phyloP scores from a whole-genome alignment of 2,888 invertebrate genomes.

The Tenthredo scrophulariae region DNA sequence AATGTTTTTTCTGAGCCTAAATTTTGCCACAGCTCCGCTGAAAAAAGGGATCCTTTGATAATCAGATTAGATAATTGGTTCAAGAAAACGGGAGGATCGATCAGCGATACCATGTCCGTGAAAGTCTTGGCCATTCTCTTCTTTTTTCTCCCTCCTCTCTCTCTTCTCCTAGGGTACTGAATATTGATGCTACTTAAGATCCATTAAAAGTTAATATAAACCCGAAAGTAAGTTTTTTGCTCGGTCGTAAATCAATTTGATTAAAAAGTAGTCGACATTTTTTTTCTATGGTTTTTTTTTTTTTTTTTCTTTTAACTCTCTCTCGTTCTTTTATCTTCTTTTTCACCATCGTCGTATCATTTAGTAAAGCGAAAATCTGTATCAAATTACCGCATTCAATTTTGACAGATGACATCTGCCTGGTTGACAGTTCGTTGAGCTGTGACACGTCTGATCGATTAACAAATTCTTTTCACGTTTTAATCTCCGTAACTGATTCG shows the following conservation, averaged over 20 bases:
- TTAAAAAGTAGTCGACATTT: slow-evolving; percentile 46
- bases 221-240: slow-evolving; percentile 29
- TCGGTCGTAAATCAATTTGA: slow-evolving; percentile 46
- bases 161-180: slow-evolving; percentile 20
- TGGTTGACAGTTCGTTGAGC: background rate
- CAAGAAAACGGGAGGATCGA: slow-evolving; percentile 34
- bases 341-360: background rate
- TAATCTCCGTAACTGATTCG: background rate
- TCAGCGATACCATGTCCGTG: slow-evolving; percentile 23
- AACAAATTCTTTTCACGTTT: background rate
- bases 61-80: slow-evolving; percentile 40
- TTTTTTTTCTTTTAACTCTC: background rate
- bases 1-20: background rate
- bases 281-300: background rate
- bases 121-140: background rate
- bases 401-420: background rate
- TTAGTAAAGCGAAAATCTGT: background rate
- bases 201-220: slow-evolving; percentile 48
- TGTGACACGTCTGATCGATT: background rate
- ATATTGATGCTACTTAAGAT: slow-evolving; percentile 44
- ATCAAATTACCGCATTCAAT: slow-evolving; percentile 32
- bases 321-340: background rate
- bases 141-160: background rate
- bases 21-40: background rate
- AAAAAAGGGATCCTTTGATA: slow-evolving; percentile 20